Base-by-base conservation (phyloP, 2,888 invertebrate genomes). In the Calliphora vomitoria region DNA sequence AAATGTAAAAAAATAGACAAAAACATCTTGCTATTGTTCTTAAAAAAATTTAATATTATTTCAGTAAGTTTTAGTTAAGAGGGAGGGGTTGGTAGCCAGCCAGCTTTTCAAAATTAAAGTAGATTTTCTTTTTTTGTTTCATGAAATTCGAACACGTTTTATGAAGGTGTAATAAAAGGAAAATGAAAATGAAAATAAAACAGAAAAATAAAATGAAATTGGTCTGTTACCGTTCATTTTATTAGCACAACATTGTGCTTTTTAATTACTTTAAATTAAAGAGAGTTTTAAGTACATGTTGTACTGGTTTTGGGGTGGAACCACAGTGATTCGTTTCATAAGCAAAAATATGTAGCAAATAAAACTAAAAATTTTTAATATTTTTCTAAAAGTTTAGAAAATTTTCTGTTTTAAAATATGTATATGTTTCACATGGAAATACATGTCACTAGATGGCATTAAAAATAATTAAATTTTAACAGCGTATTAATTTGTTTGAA, bases 241-340 rank as follows among this genome's bases (percentile, higher is more conserved):
- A 68, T 60, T 58, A 68, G 18, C 15, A 18, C 10, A 11, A 60
- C 66, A 35, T 74, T 72, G 38, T 75, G 50, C 18, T 8, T 31
- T 74, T 69, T 75, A 74, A 69, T 85, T 69, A 68, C 50, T 62
- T 84, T 38, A 20, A 72, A 50, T 74, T 62, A 68, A 79, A 79
- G 60, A 1, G 6, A 55, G 60, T 60, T 13, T 31, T 66, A 20
- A 6, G 18, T 35, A n/a, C 10, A 18, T 62, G 44, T 50, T 62
- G 0, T 11, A 25, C 18, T 31, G 8, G 4, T 50, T 47, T 75
- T 47, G 20, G 18, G 4, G 8, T 3, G 55, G 20, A 20, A 55
- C 11, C 25, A 25, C 25, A 25, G 25, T 25, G 25, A 1, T 25
- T 25, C 25, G 25, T 25, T 25, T 25, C 2, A 25, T 25, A 25